A percentile compares a stretch with the other conserved stretches of the same genome.
Evolutionary conservation across 1,140 invertebrate genomes (phyloP).

Genomic region (Eupeodes corollae): DNA sequence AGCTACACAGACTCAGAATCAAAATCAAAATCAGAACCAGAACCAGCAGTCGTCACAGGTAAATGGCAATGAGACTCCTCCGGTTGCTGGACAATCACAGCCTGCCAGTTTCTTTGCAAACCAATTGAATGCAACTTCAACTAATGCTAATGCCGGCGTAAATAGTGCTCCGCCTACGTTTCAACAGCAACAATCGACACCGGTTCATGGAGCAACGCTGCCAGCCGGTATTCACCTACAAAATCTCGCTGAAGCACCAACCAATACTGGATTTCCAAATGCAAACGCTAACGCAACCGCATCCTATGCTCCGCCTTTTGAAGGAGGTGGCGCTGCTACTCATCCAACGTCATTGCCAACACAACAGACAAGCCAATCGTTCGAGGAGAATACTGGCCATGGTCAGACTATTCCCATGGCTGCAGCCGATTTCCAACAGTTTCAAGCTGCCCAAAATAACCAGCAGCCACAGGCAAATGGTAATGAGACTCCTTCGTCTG

Average conservation of each 20-base stretch:
- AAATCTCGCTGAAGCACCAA: slow-evolving; percentile 10
- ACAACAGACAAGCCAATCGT: slow-evolving; percentile 15
- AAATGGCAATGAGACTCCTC: slow-evolving; percentile 30
- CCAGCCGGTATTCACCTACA: slow-evolving; percentile 38
- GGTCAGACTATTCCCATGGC: slow-evolving; percentile 23
- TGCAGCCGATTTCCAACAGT: slow-evolving; percentile 25
- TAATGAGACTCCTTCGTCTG: slow-evolving; percentile 29
- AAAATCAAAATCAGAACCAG: slow-evolving; percentile 17
- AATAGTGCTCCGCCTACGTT: slow-evolving; percentile 7
- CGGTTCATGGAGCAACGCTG: slow-evolving; percentile 40
- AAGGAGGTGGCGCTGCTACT: slow-evolving; percentile 11
- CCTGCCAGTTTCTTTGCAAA: slow-evolving; percentile 4
- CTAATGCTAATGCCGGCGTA: not conserved
- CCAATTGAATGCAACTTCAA: slow-evolving; percentile 13
- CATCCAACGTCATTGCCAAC: slow-evolving; percentile 10
- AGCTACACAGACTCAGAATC: slow-evolving; percentile 4
- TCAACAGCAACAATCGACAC: slow-evolving; percentile 2
- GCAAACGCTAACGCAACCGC: not conserved
- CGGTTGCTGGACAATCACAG: slow-evolving; percentile 25
- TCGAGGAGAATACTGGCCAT: not conserved
- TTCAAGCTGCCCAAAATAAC: slow-evolving; percentile 14
- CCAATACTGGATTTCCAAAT: slow-evolving; percentile 2
- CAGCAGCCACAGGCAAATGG: slow-evolving; percentile 16
- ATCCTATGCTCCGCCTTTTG: slow-evolving; percentile 5
- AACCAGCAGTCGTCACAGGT: slow-evolving; percentile 6